Evolutionary conservation across 2,888 invertebrate species (phyloP), one percentile per base, ranked within the genome.

Genomic region (Aquatica leii): DNA sequence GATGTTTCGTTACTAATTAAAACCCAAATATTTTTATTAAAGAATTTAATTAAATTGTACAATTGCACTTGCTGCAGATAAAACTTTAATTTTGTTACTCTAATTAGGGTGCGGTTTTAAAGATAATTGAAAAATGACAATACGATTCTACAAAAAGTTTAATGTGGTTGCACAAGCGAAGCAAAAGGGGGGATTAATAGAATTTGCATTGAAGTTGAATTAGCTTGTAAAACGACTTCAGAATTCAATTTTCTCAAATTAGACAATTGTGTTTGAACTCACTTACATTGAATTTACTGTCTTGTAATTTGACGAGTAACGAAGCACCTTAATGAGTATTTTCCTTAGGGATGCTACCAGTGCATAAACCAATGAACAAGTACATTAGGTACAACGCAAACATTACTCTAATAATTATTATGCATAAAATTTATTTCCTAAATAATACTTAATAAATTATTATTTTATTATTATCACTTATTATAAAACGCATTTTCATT

Each of bases 221-320:
- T 74, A 73, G 73, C 65, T 62, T 59, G 66, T 65, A 68, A 68
- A 72, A 72, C 73, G 67, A 62, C 69, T 65, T 69, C 65, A 65
- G 69, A 75, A 76, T 77, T 72, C 69, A 75, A 75, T 76, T 68
- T 74, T 67, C 57, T 56, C 68, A 73, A 76, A 76, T 77, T 76
- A 74, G 73, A 76, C 76, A 74, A 77, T 76, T 76, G 75, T 69
- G 71, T 75, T 76, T 74, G 68, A 77, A 77, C 74, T 74, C 71
- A 73, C 73, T 71, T 76, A 74, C 73, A 66, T 71, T 53, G 61
- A 58, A 50, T 64, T 64, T 56, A 54, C 37, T 59, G 46, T 60
- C 62, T 59, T 57, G 48, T 41, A 65, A 53, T 31, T 53, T 65
- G 31, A 46, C 24, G 57, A 43, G 48, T 59, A 64, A 64, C 55